Evolutionary conservation across 2,797 vertebrate species (phyloP).

Genomic region (Lutjanus campechanus): DNA sequence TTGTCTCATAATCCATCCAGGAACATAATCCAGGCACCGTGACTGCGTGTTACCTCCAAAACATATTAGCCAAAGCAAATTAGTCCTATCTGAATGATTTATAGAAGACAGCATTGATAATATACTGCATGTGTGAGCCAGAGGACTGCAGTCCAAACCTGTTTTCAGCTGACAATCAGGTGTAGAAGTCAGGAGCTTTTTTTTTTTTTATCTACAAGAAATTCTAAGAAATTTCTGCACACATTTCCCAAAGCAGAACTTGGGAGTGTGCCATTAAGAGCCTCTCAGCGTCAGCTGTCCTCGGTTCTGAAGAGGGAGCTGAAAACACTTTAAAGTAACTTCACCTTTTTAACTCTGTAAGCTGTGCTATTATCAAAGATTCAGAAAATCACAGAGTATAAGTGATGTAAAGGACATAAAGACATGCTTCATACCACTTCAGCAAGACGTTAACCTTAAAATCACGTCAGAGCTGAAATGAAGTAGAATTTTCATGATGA

Average conservation of each 20-base stretch:
- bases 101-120: neutral
- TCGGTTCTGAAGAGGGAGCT: neutral
- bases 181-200: neutral
- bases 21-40: neutral
- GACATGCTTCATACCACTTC: neutral
- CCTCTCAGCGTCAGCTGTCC: neutral
- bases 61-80: neutral
- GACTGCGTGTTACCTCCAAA: neutral
- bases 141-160: neutral
- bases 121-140: neutral
- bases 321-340: neutral
- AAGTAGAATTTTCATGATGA: neutral
- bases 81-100: neutral
- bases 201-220: no score
- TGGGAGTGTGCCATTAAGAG: neutral
- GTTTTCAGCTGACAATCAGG: neutral
- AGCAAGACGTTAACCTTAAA: neutral
- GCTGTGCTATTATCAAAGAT: no score
- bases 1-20: no score
- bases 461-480: neutral
- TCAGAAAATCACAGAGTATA: neutral
- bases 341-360: no score
- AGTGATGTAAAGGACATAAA: neutral
- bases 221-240: neutral
- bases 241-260: slow-evolving; percentile 5